Evolutionary conservation across 1,140 invertebrate genomes (phyloP), one percentile per base, ranked within the genome.

Genomic region (Stenopsyche tienmushanensis): DNA sequence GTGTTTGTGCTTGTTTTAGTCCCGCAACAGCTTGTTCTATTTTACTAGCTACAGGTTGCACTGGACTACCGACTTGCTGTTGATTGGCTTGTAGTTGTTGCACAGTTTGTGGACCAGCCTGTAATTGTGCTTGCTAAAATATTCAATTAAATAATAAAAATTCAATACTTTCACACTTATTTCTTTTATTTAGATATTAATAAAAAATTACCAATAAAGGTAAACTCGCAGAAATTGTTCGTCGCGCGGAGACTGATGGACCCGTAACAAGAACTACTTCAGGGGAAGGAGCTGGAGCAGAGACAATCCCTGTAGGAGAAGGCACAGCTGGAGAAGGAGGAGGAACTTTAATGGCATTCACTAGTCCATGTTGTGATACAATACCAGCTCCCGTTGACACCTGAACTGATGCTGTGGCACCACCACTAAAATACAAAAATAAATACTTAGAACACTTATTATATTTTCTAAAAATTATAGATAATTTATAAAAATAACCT

Each of bases 111-210:
- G 78, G 73, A 64, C 78, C 73, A 3, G 78, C 76, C 71, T 81
- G 80, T 3, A 77, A 76, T 65, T 82, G 80, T 66, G 75, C 73
- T 70, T 81, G 80, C 60, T 80, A 76, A 73, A 55, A 57, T 18
- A 42, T 50, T n/a, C 5, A 18, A 53, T 21, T 2, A 2, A 10
- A 34, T 18, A 57, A 39, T 8, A 39, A 15, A 41, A 34, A 15
- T n/a, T 9, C 18, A 52, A 52, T 9, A 13, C 17, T 13, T 7
- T 47, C 17, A 47, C 7, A 52, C 7, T 26, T 15, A 25, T 5
- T 26, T 25, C 3, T 26, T 15, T 13, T 20, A 26, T 52, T 24
- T 3, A 52, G 18, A 42, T 24, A 3, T 55, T 1, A 44, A 47
- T 47, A 18, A 47, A 18, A 39, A 7, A 9, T 7, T 50, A 62